Conservation (phyloP, 2,113 vertebrate genomes). For the Hippopotamus amphibius region DNA sequence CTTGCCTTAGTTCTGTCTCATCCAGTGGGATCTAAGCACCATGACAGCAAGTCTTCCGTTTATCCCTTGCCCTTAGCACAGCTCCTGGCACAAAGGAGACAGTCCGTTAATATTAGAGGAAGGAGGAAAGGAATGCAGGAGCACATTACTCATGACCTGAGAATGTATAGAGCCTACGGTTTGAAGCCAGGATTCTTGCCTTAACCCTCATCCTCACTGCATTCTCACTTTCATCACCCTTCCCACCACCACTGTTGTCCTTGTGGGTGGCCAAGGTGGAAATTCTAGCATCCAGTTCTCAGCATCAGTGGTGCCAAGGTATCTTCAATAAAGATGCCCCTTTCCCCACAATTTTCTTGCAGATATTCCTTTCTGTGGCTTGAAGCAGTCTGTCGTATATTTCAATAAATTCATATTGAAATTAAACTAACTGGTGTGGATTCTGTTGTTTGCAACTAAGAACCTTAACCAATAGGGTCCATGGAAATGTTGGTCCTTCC, state of each 20-base stretch:
- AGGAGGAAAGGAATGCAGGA: background rate
- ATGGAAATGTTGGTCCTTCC: background rate
- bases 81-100: background rate
- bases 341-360: too few species aligned
- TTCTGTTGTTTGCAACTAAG: background rate
- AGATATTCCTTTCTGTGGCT: background rate
- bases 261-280: background rate
- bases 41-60: background rate
- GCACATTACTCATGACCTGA: background rate
- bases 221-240: background rate
- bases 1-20: background rate
- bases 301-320: background rate
- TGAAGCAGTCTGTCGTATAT: background rate
- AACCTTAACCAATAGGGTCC: background rate
- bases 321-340: background rate
- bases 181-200: background rate
- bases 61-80: background rate
- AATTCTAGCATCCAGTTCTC: background rate
- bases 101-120: background rate
- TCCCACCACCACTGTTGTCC: background rate
- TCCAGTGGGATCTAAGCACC: background rate
- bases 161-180: background rate
- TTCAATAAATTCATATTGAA: background rate
- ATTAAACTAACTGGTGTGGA: background rate
- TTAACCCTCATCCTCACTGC: background rate